Conservation (phyloP, 2,888 invertebrate genomes). For the Helicoverpa assulta region DNA sequence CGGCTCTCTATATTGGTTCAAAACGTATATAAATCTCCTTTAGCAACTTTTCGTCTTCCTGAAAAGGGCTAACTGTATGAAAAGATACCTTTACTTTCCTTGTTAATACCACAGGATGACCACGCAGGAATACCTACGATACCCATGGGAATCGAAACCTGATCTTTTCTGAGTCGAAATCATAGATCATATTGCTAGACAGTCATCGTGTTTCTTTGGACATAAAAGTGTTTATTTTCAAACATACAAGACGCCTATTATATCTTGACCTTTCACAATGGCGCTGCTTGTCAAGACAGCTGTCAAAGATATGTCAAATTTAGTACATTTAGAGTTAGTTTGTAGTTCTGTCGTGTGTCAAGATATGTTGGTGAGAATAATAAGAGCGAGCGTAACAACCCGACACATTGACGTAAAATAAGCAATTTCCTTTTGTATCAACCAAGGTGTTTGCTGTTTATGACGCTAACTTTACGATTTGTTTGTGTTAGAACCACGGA, state of each 20-base stretch:
- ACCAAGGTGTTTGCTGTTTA: constrained; percentile 86
- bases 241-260: constrained; percentile 57
- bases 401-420: constrained; percentile 86
- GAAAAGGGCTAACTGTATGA: too few relatives aligned
- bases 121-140: neutral
- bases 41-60: too few relatives aligned
- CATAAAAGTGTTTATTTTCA: constrained; percentile 83
- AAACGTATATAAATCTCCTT: neutral
- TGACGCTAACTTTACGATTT: constrained; percentile 85
- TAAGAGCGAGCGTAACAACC: constrained; percentile 79
- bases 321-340: constrained; percentile 8
- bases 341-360: constrained; percentile 4
- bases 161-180: constrained; percentile 33
- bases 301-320: constrained; percentile 38
- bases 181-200: constrained; percentile 44
- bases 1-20: too few relatives aligned
- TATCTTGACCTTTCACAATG: neutral
- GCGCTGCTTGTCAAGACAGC: constrained; percentile 17
- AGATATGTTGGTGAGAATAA: constrained; percentile 64
- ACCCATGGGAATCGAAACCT: constrained; percentile 20
- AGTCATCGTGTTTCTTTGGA: constrained; percentile 58
- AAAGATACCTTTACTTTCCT: too few relatives aligned
- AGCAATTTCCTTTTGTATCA: constrained; percentile 89
- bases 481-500: constrained; percentile 77
- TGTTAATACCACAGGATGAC: neutral